Evolutionary conservation across 2,888 invertebrate species (phyloP).

Genomic region (Parapristionchus giblindavisi): DNA sequence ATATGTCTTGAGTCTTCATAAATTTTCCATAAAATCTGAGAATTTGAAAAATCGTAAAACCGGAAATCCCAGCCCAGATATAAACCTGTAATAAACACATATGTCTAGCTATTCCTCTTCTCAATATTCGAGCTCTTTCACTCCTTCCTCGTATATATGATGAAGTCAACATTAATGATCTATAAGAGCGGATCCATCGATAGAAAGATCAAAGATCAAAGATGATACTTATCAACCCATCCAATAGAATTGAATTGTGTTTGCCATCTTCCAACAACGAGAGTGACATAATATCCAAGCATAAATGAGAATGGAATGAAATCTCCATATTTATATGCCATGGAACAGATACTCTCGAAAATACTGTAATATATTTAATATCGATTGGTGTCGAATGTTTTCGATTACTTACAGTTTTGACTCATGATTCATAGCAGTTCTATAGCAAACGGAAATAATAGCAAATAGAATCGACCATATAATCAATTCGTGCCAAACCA

Average conservation of each 20-base stretch:
- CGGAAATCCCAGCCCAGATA: too few species aligned
- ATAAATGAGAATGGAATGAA: conserved; percentile 36
- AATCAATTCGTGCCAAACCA: conserved; percentile 20
- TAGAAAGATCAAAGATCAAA: too few species aligned
- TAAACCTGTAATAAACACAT: conserved; percentile 37
- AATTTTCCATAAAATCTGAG: too few species aligned
- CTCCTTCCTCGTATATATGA: conserved; percentile 23
- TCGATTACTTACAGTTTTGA: conserved; percentile 9
- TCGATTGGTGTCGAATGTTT: background rate
- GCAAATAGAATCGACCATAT: conserved; percentile 19
- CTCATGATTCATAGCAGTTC: conserved; percentile 24
- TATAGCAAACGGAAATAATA: conserved; percentile 22
- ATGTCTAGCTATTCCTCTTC: conserved; percentile 27
- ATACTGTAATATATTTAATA: background rate
- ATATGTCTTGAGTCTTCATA: too few species aligned
- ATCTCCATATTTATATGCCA: conserved; percentile 18
- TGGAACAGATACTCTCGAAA: conserved; percentile 4
- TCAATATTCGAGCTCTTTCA: conserved; percentile 23
- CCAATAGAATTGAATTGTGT: conserved; percentile 31
- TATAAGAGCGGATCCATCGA: too few species aligned
- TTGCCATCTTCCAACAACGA: conserved; percentile 36
- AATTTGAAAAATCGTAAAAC: too few species aligned
- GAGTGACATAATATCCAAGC: conserved; percentile 33
- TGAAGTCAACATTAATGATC: conserved; percentile 7
- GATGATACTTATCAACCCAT: conserved; percentile 36